These are phyloP conservation scores for Drosophila parabipectinata DNA, from an alignment of 1,140 invertebrate species.

Conservation along the genomic window DNA sequence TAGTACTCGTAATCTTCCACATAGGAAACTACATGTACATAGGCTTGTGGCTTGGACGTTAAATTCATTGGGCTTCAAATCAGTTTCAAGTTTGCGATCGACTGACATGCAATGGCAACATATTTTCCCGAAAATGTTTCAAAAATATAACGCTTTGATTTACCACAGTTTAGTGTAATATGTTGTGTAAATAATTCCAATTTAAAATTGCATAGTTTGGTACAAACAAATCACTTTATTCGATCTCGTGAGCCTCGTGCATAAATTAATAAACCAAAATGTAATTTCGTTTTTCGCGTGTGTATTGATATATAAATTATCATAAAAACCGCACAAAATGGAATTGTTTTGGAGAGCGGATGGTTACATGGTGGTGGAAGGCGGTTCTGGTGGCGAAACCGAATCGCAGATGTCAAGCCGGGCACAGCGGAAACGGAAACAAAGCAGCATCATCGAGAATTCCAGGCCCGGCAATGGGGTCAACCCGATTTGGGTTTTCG, in stretches of 20 bases:
- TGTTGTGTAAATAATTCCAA: constrained; percentile 21
- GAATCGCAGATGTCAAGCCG: constrained; percentile 47
- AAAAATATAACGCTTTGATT: background rate
- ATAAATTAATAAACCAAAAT: constrained; percentile 51
- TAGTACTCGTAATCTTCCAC: constrained; percentile 8
- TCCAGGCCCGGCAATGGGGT: constrained; percentile 30
- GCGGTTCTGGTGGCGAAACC: background rate
- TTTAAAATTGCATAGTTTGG: constrained; percentile 22
- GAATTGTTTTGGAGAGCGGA: constrained; percentile 35
- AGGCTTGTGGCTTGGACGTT: constrained; percentile 14
- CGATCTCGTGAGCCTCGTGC: constrained; percentile 28
- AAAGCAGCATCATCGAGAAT: constrained; percentile 63
- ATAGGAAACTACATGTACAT: background rate
- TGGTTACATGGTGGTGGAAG: background rate
- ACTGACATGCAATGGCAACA: constrained; percentile 13
- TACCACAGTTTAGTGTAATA: constrained; percentile 10
- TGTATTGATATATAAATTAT: constrained; percentile 49
- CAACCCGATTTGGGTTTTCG: constrained; percentile 6
- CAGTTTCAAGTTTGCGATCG: constrained; percentile 34
- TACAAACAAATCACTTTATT: constrained; percentile 30
- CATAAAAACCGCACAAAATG: constrained; percentile 47
- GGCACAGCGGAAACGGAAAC: constrained; percentile 72
- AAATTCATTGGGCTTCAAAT: constrained; percentile 21
- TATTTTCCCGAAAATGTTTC: background rate
- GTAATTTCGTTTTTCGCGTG: constrained; percentile 41